These are phyloP conservation scores for Sycophila sp. DNA, from an alignment of 1,140 invertebrate species.

Conservation along the genomic window DNA sequence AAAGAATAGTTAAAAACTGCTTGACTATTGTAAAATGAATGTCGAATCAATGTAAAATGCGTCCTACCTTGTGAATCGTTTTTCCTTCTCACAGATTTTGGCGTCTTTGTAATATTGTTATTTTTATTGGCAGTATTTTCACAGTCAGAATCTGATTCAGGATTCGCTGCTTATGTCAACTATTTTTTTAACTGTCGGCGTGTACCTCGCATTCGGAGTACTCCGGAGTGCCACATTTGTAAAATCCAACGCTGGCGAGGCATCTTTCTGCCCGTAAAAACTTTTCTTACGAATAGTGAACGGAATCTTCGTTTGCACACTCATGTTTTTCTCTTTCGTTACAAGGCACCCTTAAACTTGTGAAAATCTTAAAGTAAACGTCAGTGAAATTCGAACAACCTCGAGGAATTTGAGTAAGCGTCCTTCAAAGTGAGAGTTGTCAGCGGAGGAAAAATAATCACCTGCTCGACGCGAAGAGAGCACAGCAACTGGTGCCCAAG, in stretches of 20 bases:
- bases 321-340: constrained; percentile 30
- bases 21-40: not conserved
- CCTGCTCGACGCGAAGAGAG: not conserved
- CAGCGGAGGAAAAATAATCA: not conserved
- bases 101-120: constrained; percentile 17
- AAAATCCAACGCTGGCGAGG: constrained; percentile 46
- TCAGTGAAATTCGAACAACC: no score
- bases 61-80: constrained; percentile 40
- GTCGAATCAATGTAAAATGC: not conserved
- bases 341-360: no score
- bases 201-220: constrained; percentile 43
- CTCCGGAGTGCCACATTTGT: constrained; percentile 44
- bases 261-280: constrained; percentile 50
- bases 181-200: constrained; percentile 53
- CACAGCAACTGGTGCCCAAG: not conserved
- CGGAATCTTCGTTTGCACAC: constrained; percentile 48
- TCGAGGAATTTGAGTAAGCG: no score
- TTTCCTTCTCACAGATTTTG: not conserved
- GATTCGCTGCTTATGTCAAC: constrained; percentile 58
- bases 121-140: constrained; percentile 46
- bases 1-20: not conserved
- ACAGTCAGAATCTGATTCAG: constrained; percentile 54
- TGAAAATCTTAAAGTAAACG: no score
- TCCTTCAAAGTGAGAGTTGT: no score
- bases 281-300: constrained; percentile 51